Conservation (phyloP, 2,113 vertebrate species). For the Notarius lentiginosus region DNA sequence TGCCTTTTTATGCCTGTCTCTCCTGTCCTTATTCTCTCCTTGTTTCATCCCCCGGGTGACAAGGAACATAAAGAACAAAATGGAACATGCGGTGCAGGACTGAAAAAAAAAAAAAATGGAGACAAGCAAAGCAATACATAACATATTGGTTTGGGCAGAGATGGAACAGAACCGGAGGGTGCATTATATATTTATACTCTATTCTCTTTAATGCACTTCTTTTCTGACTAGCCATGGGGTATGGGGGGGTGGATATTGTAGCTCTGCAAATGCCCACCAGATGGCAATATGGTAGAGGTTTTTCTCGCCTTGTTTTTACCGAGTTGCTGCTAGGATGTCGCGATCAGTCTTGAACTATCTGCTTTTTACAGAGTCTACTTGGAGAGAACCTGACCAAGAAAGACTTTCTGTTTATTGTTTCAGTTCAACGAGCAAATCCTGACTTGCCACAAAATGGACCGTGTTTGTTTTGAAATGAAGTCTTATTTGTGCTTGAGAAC, state of each 20-base stretch:
- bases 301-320: neutral
- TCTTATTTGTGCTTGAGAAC: neutral
- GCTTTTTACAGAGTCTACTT: neutral
- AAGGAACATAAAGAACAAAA: constrained; percentile 41
- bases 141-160: constrained; percentile 30
- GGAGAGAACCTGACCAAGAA: neutral
- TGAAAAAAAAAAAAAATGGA: constrained; percentile 15
- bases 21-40: constrained; percentile 21
- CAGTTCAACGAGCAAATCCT: neutral
- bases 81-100: constrained; percentile 17
- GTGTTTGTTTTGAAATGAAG: neutral
- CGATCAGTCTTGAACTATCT: neutral
- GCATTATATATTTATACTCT: constrained; percentile 49
- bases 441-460: neutral
- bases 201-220: constrained; percentile 43
- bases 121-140: constrained; percentile 34
- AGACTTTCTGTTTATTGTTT: neutral
- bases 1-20: constrained; percentile 7
- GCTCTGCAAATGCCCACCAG: neutral
- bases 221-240: constrained; percentile 4
- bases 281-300: constrained; percentile 29
- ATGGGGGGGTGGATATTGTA: neutral
- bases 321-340: neutral
- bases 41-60: constrained; percentile 24
- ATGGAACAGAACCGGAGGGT: constrained; percentile 23